These are phyloP conservation scores for Lepeophtheirus nordmannii DNA, from an alignment of 2,888 invertebrate species.

Conservation along the genomic window DNA sequence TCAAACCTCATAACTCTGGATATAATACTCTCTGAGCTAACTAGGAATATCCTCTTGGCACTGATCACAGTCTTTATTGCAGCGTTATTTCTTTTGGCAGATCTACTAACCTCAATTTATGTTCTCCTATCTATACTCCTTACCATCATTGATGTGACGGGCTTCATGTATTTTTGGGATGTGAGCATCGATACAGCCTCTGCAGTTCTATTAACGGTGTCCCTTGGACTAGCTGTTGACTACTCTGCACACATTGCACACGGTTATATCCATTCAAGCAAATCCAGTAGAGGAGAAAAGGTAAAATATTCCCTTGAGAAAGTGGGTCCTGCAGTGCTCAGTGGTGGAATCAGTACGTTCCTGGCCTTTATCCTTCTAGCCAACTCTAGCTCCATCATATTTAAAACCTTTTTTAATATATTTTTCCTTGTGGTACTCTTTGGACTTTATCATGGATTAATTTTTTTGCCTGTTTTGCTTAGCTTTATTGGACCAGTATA, in stretches of 20 bases:
- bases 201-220: constrained; percentile 37
- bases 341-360: constrained; percentile 60
- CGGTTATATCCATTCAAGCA: constrained; percentile 32
- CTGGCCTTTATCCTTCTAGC: constrained; percentile 53
- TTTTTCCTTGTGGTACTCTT: constrained; percentile 34
- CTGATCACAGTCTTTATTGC: constrained; percentile 60
- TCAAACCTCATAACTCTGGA: constrained; percentile 30
- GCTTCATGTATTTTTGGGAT: constrained; percentile 39
- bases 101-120: constrained; percentile 59
- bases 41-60: constrained; percentile 57
- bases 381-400: constrained; percentile 56
- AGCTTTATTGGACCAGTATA: constrained; percentile 33
- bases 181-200: constrained; percentile 40
- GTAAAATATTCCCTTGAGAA: constrained; percentile 36
- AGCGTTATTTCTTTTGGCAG: constrained; percentile 55
- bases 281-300: constrained; percentile 30
- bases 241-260: constrained; percentile 41
- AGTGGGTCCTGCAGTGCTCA: constrained; percentile 58
- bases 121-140: constrained; percentile 47
- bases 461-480: constrained; percentile 33
- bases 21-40: constrained; percentile 55
- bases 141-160: constrained; percentile 45
- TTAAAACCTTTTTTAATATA: constrained; percentile 53
- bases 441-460: constrained; percentile 35
- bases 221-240: constrained; percentile 40